Percentiles rank a stretch among this genome's conserved stretches.
phyloP scores from a whole-genome alignment of 1,140 invertebrate species.

The Sogatella furcifera region DNA sequence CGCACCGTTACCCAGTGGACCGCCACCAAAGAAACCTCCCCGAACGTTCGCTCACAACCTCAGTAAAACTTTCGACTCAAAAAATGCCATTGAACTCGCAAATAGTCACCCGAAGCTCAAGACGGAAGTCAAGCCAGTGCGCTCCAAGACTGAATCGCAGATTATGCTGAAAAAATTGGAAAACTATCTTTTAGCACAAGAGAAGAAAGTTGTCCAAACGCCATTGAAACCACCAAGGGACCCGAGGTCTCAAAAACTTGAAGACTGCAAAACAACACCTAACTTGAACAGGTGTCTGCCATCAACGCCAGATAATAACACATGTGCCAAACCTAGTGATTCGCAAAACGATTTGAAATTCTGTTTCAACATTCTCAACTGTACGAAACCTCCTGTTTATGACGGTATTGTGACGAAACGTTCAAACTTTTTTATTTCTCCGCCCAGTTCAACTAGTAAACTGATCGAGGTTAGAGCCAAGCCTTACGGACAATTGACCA shows the following conservation, averaged over 20 bases:
- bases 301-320: not conserved
- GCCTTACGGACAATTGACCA: not conserved
- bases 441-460: not conserved
- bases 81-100: not conserved
- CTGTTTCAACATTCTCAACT: not conserved
- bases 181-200: constrained; percentile 6
- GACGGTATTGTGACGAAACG: not conserved
- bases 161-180: constrained; percentile 25
- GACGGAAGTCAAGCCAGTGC: constrained; percentile 1
- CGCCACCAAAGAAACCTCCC: constrained; percentile 60
- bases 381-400: not conserved
- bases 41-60: constrained; percentile 45
- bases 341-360: not conserved
- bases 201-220: constrained; percentile 1
- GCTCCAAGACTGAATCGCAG: constrained; percentile 25
- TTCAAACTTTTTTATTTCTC: not conserved
- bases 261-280: not conserved
- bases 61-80: not conserved
- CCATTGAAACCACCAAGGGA: not conserved
- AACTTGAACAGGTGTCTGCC: constrained; percentile 1
- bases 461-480: not conserved
- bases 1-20: constrained; percentile 48
- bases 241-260: constrained; percentile 5
- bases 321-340: not conserved
- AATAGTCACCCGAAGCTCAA: constrained; percentile 4